phyloP scores from a whole-genome alignment of 2,797 vertebrate genomes.

The Microctenopoma stevenorrisi region DNA sequence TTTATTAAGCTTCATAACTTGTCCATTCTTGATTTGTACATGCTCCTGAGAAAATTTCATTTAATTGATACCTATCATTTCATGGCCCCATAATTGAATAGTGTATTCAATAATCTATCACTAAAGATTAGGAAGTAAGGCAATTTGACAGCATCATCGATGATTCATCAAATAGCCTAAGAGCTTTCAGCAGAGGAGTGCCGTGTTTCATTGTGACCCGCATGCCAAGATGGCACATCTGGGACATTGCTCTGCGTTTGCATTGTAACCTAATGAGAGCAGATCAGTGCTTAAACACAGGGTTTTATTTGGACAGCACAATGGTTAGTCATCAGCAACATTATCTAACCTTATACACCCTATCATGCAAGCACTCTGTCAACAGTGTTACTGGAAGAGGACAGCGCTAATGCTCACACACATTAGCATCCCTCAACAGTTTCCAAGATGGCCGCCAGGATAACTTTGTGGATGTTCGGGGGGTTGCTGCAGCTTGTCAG shows the following conservation, averaged over 20 bases:
- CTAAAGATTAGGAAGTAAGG: constrained; percentile 35
- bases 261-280: constrained; percentile 82
- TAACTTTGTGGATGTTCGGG: constrained; percentile 59
- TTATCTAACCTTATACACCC: constrained; percentile 79
- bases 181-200: constrained; percentile 71
- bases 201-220: constrained; percentile 77
- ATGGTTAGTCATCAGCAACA: constrained; percentile 86
- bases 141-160: constrained; percentile 37
- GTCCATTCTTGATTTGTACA: constrained; percentile 51
- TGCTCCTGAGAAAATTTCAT: constrained; percentile 35
- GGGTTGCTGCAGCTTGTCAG: constrained; percentile 78
- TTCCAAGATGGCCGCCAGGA: constrained; percentile 78
- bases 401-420: constrained; percentile 70
- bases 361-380: constrained; percentile 79
- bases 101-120: constrained; percentile 34
- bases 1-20: constrained; percentile 43
- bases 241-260: constrained; percentile 80
- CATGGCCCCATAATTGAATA: constrained; percentile 3
- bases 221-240: constrained; percentile 82
- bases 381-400: constrained; percentile 76
- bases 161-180: constrained; percentile 60
- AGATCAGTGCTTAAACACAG: constrained; percentile 80
- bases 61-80: constrained; percentile 48
- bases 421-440: constrained; percentile 81
- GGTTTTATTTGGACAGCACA: constrained; percentile 84